Base-by-base conservation (phyloP, 2,113 vertebrate genomes). In the Sorex fumeus region DNA sequence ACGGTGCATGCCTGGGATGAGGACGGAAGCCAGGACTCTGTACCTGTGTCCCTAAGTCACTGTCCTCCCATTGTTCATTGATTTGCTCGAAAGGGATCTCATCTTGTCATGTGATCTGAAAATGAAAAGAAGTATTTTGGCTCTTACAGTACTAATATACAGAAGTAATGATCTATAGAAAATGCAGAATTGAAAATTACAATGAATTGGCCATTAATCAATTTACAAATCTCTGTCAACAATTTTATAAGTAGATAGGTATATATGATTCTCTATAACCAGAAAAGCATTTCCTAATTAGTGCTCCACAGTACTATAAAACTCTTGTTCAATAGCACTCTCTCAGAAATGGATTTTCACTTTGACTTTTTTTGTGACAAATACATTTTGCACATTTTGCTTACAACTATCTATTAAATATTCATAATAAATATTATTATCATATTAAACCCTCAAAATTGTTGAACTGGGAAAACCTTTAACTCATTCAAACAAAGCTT, bases 181-280 rank as follows among this genome's bases (percentile, higher is more conserved):
- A 95, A 91, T 64, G 1, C 40, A 74, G 77, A 50, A 47, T 84
- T 91, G 21, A 16, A 85, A 90, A 84, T 74, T 69, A n/a, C 27
- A 81, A 64, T 57, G 19, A 69, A 8, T 2, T 70, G 19, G 28
- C 30, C 69, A 70, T 43, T 93, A 50, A 79, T 87, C 25, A 77
- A n/a, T 89, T 87, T 69, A 87, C 2, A 92, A 40, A 76, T 2
- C 60, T 50, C 47, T 50, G 47, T 9, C 47, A 50, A 50, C 47
- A 50, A 50, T 50, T 50, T 50, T 8, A 40, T 40, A 40, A 15
- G 15, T 27, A 40, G 21, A 71, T 9, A 36, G 32, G 34, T 23
- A 2, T 6, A 67, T 0, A 21, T 5, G 21, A 66, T 76, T 75
- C 3, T 70, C 57, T 25, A 70, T 34, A 36, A 2, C 1, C 1